phyloP scores from a whole-genome alignment of 2,888 invertebrate genomes.

The Odontothrips loti region DNA sequence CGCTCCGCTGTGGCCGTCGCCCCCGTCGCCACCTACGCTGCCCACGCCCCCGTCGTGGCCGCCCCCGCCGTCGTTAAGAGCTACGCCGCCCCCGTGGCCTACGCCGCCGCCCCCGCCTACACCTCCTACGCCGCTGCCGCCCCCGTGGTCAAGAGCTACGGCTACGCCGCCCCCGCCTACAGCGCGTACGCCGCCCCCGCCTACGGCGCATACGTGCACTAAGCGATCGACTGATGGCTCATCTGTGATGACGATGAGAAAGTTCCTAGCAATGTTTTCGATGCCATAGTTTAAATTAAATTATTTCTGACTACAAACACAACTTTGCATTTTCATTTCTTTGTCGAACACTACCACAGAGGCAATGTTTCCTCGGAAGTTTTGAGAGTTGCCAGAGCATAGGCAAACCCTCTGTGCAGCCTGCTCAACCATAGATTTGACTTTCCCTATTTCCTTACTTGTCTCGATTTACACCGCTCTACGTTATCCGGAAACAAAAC shows the following conservation, averaged over 20 bases:
- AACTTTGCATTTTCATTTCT: neutral
- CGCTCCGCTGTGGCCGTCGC: slow-evolving; percentile 12
- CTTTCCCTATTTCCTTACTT: too few species aligned
- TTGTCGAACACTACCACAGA: neutral
- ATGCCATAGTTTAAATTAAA: slow-evolving; percentile 14
- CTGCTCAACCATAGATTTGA: too few species aligned
- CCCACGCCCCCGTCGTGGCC: neutral
- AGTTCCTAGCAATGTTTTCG: neutral
- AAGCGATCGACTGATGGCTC: neutral
- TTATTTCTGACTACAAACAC: neutral
- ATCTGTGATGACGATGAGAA: neutral
- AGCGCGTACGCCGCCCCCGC: neutral
- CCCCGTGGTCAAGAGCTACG: slow-evolving; percentile 23
- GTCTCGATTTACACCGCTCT: too few species aligned
- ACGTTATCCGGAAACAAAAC: too few species aligned
- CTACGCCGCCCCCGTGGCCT: slow-evolving; percentile 19
- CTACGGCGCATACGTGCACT: neutral
- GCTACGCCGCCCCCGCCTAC: slow-evolving; percentile 2
- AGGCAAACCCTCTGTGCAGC: too few species aligned
- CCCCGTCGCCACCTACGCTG: slow-evolving; percentile 6
- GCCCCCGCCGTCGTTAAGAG: neutral
- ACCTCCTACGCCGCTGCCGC: slow-evolving; percentile 20
- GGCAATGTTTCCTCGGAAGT: too few species aligned
- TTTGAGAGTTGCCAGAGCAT: too few species aligned
- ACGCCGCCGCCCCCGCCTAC: slow-evolving; percentile 18